Evolutionary conservation across 1,140 invertebrate species (phyloP), one percentile per base, ranked within the genome.

Genomic region (Habropoda laboriosa): DNA sequence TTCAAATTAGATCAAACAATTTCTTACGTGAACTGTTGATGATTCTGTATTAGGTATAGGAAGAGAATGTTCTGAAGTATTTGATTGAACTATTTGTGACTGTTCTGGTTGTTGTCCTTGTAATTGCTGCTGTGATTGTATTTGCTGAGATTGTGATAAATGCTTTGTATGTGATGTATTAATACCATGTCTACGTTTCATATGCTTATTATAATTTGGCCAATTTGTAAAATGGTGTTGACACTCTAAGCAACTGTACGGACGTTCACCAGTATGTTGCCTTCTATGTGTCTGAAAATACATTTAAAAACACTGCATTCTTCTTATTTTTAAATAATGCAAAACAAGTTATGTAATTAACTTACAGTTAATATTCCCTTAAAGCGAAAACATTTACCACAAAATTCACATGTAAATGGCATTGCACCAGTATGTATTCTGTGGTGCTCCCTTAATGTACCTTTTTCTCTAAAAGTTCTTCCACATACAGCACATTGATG

Each of bases 401-500:
- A 96, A 88, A 95, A 96, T 87, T 95, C 94, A 82, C 96, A 96
- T 24, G 94, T 94, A 81, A 95, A 96, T 1, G 97, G 97, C 94
- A 97, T 96, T 53, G 96, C 96, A 21, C 97, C 97, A 2, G 97
- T 98, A 87, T 98, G 98, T 49, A 96, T 95, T 76, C 94, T 91
- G 74, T 94, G 92, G 86, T 95, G 94, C 88, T 95, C 95, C 67
- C 94, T 94, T 38, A 95, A 85, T 5, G 94, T 95, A 5, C 94
- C 94, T 66, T 94, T 92, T 87, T 96, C 94, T 77, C 95, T 91
- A 86, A 97, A 97, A 76, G 95, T 94, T 80, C 95, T 93, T 1
- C 95, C 95, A 87, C 96, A 97, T 55, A 95, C 94, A 45, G 95
- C 94, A 89, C 96, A 97, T 47, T 96, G 94, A 90, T 96, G 96